These are phyloP conservation scores for Tenthredo scrophulariae DNA, from an alignment of 2,888 invertebrate species.

Conservation along the genomic window DNA sequence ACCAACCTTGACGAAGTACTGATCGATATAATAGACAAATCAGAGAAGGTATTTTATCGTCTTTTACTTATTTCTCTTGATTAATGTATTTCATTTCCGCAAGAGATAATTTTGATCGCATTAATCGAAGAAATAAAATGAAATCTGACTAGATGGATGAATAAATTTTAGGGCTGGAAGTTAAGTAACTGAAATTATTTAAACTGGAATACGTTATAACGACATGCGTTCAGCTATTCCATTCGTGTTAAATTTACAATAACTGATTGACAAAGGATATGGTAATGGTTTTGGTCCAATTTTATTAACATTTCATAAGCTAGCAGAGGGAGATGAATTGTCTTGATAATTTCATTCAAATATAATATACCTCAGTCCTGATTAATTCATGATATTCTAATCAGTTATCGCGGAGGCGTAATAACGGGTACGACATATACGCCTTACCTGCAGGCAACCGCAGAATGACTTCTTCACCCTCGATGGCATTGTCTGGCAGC, in stretches of 20 bases:
- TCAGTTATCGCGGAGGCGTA: constrained; percentile 1
- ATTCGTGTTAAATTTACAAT: neutral
- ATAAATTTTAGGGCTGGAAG: neutral
- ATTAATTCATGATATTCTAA: constrained; percentile 43
- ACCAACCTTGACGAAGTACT: constrained; percentile 17
- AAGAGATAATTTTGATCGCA: neutral
- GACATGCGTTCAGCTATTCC: neutral
- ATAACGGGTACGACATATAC: constrained; percentile 30
- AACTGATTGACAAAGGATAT: constrained; percentile 22
- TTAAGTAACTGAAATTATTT: neutral
- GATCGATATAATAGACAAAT: neutral
- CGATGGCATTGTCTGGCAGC: constrained; percentile 77
- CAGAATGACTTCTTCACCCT: constrained; percentile 81
- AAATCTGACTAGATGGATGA: neutral
- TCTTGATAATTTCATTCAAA: constrained; percentile 21
- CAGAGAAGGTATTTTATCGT: constrained; percentile 18
- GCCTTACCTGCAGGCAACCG: constrained; percentile 90
- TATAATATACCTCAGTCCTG: constrained; percentile 21
- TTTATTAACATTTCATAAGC: constrained; percentile 3
- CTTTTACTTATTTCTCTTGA: neutral
- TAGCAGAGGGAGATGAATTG: neutral
- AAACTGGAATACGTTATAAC: neutral
- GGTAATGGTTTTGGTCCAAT: neutral
- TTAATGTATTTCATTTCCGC: neutral
- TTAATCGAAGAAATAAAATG: neutral